A percentile compares a stretch with the other conserved stretches of the same genome.
phyloP scores from a whole-genome alignment of 2,113 vertebrate genomes.

The Gallinago paraguaiae region DNA sequence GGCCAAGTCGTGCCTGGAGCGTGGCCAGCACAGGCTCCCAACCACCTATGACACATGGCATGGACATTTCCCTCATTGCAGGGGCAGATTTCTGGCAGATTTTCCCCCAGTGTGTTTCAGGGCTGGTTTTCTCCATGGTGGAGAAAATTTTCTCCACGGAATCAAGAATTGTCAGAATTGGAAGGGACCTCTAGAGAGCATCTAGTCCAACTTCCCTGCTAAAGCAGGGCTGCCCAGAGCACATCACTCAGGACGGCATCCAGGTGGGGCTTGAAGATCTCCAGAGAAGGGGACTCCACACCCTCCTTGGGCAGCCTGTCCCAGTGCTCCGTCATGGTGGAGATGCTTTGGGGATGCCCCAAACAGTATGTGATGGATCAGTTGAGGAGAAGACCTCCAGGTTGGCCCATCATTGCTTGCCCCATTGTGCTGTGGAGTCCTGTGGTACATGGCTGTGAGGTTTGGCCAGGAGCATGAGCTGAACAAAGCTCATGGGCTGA shows the following conservation, averaged over 20 bases:
- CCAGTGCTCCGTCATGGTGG: too few relatives aligned
- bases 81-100: background rate
- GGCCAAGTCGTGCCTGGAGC: background rate
- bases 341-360: background rate
- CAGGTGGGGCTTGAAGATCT: too few relatives aligned
- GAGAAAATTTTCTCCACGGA: too few relatives aligned
- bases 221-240: too few relatives aligned
- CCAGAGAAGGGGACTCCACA: too few relatives aligned
- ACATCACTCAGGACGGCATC: too few relatives aligned
- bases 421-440: background rate
- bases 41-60: background rate
- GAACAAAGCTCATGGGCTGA: background rate
- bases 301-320: too few relatives aligned
- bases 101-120: background rate
- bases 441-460: background rate
- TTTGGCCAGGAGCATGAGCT: fast-evolving
- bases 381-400: background rate
- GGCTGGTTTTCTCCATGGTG: background rate
- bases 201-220: too few relatives aligned
- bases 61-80: background rate
- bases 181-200: too few relatives aligned
- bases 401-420: background rate
- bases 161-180: too few relatives aligned
- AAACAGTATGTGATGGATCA: background rate
- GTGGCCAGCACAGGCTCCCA: background rate